Evolutionary conservation across 2,797 vertebrate species (phyloP).

Genomic region (Leuciscus waleckii): DNA sequence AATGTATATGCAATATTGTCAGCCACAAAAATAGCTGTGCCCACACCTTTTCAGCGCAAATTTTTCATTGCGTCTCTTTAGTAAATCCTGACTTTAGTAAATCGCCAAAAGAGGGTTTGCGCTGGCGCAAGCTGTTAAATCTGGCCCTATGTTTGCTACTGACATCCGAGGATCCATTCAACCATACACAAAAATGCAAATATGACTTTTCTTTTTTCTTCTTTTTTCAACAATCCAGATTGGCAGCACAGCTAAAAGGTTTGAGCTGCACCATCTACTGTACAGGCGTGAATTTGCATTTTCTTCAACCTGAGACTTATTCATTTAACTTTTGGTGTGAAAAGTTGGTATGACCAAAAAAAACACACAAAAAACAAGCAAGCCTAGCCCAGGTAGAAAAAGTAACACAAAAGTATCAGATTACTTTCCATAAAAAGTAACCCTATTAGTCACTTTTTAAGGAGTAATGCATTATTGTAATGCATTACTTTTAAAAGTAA

Average conservation of each 20-base stretch:
- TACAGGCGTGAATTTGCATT: neutral
- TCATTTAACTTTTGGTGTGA: neutral
- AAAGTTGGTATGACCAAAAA: neutral
- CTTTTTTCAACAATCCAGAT: neutral
- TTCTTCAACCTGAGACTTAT: neutral
- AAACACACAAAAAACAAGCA: fast-evolving
- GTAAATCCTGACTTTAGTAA: no score
- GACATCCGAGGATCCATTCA: neutral
- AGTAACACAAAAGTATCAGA: neutral
- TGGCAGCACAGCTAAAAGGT: neutral
- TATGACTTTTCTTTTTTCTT: neutral
- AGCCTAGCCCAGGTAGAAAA: neutral
- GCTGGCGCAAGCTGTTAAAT: no score
- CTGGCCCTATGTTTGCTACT: neutral
- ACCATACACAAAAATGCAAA: neutral
- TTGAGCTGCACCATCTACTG: neutral
- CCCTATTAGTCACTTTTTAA: neutral
- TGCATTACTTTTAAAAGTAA: neutral
- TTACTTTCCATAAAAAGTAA: neutral
- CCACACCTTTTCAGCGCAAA: no score
- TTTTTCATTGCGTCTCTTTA: no score
- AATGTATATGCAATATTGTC: no score
- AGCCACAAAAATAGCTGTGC: no score
- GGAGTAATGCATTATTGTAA: neutral
- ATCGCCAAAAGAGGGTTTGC: no score